Conservation (phyloP, 2,113 vertebrate species). For the Mixornis gularis region DNA sequence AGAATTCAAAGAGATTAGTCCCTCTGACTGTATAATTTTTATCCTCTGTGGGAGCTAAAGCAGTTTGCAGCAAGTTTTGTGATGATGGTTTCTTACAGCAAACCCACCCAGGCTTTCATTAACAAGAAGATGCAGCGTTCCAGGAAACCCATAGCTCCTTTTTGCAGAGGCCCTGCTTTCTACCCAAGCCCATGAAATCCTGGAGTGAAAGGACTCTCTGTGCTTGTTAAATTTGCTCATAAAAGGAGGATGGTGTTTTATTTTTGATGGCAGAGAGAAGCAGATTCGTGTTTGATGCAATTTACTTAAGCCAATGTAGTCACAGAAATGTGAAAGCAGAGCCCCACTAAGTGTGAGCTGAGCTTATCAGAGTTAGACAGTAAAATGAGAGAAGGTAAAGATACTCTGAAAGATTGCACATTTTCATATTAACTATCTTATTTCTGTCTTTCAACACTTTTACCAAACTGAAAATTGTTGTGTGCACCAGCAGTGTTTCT, state of each 20-base stretch:
- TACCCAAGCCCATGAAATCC: not conserved
- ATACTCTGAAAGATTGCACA: not conserved
- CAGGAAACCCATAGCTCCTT: not conserved
- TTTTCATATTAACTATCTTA: not conserved
- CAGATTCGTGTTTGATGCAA: not conserved
- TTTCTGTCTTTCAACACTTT: not conserved
- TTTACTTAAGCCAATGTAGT: not conserved
- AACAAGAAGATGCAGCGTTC: not conserved
- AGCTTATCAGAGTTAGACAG: not conserved
- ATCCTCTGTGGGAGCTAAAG: not conserved
- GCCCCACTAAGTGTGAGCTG: not conserved
- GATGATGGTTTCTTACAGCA: not conserved
- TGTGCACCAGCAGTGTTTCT: not conserved
- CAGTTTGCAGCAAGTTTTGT: not conserved
- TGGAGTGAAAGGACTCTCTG: not conserved
- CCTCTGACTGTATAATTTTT: not conserved
- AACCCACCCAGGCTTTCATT: not conserved
- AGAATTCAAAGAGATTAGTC: not conserved
- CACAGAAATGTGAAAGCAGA: not conserved
- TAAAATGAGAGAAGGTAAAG: not conserved
- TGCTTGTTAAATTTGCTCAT: not conserved
- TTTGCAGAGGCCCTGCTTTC: not conserved
- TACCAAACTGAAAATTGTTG: not conserved
- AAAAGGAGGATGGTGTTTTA: not conserved
- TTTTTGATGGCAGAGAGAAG: not conserved